Base-by-base conservation (phyloP, 2,888 invertebrate species). In the Diarsia rubi region DNA sequence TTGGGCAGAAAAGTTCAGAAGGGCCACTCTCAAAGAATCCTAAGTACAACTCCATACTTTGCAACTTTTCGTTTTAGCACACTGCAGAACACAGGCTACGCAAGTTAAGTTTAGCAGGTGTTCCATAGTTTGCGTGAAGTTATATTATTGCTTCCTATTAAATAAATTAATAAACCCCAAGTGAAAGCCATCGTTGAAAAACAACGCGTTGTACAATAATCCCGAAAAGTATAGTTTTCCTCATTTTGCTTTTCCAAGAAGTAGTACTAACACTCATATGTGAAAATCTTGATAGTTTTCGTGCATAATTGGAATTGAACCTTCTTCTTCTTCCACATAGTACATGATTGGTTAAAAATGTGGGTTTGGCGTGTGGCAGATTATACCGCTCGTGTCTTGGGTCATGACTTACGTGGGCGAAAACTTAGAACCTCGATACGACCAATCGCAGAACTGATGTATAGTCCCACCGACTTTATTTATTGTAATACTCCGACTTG, bases 341-440 rank as follows among this genome's bases (percentile, higher is more conserved):
- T 62, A 19, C 45, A 24, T 70, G 59, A 79, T 74, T 67, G 27
- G 31, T 74, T 60, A 79, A 64, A 69, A 72, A 70, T 78, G 78
- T 84, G 75, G 86, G 81, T 79, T 75, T 73, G 86, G 66, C 78
- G 78, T 82, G 74, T 73, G 84, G 83, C 83, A 76, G 81, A 84
- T 63, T 73, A 52, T 69, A 71, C 84, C 92, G 89, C 91, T 91
- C 89, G 86, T 91, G 90, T 78, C 91, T 93, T 91, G 90, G 88
- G 90, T 90, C 92, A 87, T 88, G 93, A 90, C 92, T 89, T 89
- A 94, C 93, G 95, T 94, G 90, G 95, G 95, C 92, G 93, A 90
- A 87, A 79, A 82, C 78, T 81, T 86, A 81, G 69, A 77, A 62
- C 79, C 86, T 88, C 90, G 75, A 89, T 88, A 88, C 89, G 86